Conservation (phyloP, 2,797 vertebrate genomes). For the Brotula barbata region DNA sequence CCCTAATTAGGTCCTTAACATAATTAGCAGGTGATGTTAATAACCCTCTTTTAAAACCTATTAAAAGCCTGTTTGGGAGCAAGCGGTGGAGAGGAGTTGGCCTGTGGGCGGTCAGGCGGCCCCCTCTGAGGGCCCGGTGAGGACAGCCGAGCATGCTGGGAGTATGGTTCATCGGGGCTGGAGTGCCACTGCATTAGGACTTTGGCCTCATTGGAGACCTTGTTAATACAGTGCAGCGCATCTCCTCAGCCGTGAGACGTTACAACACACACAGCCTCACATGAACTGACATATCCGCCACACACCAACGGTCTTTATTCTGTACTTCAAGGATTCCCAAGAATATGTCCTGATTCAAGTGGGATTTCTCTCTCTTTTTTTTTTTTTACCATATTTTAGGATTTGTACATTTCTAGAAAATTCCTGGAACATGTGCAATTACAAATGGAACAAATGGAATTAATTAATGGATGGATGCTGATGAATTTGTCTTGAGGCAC, state of each 20-base stretch:
- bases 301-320: too few relatives aligned
- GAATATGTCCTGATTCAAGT: too few relatives aligned
- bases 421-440: too few relatives aligned
- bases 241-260: constrained; percentile 15
- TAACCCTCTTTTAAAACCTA: constrained; percentile 93
- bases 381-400: too few relatives aligned
- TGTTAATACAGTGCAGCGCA: constrained; percentile 35
- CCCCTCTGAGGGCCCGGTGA: constrained; percentile 63
- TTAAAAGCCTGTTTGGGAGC: constrained; percentile 84
- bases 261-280: neutral
- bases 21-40: constrained; percentile 98
- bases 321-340: too few relatives aligned
- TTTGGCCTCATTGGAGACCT: constrained; percentile 63
- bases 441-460: too few relatives aligned
- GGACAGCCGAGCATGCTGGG: constrained; percentile 69
- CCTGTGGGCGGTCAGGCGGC: constrained; percentile 70
- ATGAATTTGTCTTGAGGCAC: too few relatives aligned
- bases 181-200: constrained; percentile 74
- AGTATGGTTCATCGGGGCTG: constrained; percentile 71
- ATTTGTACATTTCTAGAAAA: too few relatives aligned
- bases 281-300: neutral
- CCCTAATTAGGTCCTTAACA: constrained; percentile 97
- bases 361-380: too few relatives aligned
- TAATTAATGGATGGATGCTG: too few relatives aligned
- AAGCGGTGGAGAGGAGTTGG: constrained; percentile 77